These are phyloP conservation scores for Pachliopta kotzebuea DNA, from an alignment of 2,888 invertebrate species.

Conservation along the genomic window DNA sequence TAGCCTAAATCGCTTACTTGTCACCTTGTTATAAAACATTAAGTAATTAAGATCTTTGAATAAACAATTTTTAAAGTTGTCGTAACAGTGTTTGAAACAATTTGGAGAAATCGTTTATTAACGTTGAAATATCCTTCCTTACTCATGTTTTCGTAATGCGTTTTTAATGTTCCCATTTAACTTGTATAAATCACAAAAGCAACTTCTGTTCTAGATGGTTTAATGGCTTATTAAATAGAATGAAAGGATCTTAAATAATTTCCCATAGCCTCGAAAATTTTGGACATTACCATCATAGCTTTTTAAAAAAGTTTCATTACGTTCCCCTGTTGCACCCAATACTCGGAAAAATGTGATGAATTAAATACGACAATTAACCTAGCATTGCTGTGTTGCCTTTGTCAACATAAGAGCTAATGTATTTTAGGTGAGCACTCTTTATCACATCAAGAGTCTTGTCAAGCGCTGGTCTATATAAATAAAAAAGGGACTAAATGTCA, in stretches of 20 bases:
- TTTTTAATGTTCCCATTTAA: slow-evolving; percentile 80
- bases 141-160: slow-evolving; percentile 80
- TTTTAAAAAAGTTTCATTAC: slow-evolving; percentile 1
- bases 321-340: background rate
- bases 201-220: slow-evolving; percentile 77
- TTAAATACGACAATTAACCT: background rate
- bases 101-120: slow-evolving; percentile 30
- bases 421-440: too few relatives aligned
- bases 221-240: slow-evolving; percentile 76
- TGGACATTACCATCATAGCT: slow-evolving; percentile 10
- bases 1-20: background rate
- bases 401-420: too few relatives aligned
- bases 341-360: background rate
- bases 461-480: too few relatives aligned
- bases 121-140: slow-evolving; percentile 71
- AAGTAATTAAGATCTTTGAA: background rate
- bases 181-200: slow-evolving; percentile 73
- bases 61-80: slow-evolving; percentile 11
- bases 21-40: background rate
- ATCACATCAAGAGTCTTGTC: too few relatives aligned
- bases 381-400: too few relatives aligned
- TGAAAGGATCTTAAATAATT: slow-evolving; percentile 32
- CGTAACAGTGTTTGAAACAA: slow-evolving; percentile 21
- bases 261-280: slow-evolving; percentile 11
- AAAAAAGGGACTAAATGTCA: too few relatives aligned